Conservation (phyloP, 2,113 vertebrate genomes). For the Muntiacus muntjak region DNA sequence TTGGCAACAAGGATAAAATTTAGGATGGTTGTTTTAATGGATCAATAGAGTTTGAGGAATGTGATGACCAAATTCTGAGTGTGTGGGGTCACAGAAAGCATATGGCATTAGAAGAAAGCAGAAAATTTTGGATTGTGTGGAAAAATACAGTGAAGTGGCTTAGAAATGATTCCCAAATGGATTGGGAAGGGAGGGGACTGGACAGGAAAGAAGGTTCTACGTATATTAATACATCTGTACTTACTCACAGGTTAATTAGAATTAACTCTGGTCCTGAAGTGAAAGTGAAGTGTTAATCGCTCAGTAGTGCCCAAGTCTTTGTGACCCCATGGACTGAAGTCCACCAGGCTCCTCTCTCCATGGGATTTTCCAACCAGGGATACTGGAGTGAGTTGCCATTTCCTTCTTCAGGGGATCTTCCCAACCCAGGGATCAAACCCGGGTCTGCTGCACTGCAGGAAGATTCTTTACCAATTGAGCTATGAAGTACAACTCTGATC, state of each 20-base stretch:
- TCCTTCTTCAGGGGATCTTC: neutral
- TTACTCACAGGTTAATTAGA: neutral
- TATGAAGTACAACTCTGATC: neutral
- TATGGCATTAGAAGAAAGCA: neutral
- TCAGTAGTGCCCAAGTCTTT: neutral
- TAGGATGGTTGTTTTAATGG: neutral
- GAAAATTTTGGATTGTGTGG: neutral
- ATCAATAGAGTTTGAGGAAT: neutral
- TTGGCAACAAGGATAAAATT: neutral
- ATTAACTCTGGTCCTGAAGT: neutral
- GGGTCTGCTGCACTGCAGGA: neutral
- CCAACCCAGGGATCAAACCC: fast-evolving
- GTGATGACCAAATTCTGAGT: neutral
- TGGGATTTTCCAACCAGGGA: neutral
- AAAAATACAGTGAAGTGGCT: neutral
- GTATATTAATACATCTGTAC: neutral
- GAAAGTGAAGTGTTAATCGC: neutral
- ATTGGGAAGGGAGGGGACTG: neutral
- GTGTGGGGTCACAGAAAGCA: neutral
- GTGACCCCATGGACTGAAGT: neutral
- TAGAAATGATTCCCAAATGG: neutral
- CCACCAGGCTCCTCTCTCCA: neutral
- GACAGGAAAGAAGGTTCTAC: neutral
- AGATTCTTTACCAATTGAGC: neutral
- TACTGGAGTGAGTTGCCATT: neutral